phyloP scores from a whole-genome alignment of 2,888 invertebrate genomes.

The Blastobasis lacticolella region DNA sequence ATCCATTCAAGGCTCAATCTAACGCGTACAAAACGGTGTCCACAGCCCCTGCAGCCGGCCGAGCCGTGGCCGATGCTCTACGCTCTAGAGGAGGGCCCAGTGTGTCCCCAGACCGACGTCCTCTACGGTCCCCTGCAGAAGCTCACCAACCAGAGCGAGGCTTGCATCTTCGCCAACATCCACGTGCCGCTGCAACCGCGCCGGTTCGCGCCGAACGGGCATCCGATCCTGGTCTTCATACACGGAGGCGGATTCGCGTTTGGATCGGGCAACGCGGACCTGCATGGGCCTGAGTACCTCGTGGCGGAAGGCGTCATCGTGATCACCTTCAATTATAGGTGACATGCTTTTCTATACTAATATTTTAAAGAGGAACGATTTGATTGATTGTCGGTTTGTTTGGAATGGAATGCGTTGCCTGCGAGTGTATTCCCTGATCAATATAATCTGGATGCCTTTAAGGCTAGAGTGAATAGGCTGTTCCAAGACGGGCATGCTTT shows the following conservation, averaged over 20 bases:
- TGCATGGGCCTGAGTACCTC: constrained; percentile 56
- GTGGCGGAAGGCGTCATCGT: constrained; percentile 49
- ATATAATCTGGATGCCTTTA: too few relatives aligned
- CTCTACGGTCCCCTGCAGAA: constrained; percentile 41
- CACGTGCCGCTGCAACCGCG: constrained; percentile 36
- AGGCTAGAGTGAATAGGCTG: too few relatives aligned
- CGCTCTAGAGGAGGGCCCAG: constrained; percentile 72
- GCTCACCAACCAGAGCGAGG: constrained; percentile 39
- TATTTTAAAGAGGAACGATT: too few relatives aligned
- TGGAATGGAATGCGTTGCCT: too few relatives aligned
- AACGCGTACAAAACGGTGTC: too few relatives aligned
- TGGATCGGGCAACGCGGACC: constrained; percentile 54
- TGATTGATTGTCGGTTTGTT: neutral
- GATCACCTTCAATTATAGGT: constrained; percentile 66
- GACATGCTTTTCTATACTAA: constrained; percentile 2
- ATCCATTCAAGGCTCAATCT: too few relatives aligned
- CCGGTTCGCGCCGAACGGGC: constrained; percentile 11
- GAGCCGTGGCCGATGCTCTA: constrained; percentile 68
- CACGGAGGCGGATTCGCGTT: constrained; percentile 63
- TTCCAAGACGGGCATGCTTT: too few relatives aligned
- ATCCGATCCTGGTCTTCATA: constrained; percentile 56
- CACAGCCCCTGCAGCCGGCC: constrained; percentile 67
- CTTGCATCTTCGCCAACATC: constrained; percentile 55
- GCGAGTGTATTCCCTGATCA: too few relatives aligned
- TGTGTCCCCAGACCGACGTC: constrained; percentile 75